These are phyloP conservation scores for Huso huso DNA, from an alignment of 2,797 vertebrate genomes.

Conservation along the genomic window DNA sequence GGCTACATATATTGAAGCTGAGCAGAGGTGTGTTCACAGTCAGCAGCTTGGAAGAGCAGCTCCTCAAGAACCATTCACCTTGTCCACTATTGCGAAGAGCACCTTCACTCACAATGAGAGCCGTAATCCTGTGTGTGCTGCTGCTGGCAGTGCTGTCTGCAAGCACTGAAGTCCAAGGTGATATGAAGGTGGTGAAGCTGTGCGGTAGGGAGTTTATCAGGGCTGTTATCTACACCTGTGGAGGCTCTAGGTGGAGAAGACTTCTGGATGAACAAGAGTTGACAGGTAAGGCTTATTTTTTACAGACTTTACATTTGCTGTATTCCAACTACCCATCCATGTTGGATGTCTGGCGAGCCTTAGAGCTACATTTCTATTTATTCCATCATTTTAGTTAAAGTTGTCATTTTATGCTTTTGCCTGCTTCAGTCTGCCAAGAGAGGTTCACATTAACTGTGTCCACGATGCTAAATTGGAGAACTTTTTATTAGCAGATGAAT, in stretches of 20 bases:
- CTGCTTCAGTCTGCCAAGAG: not conserved
- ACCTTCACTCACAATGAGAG: constrained; percentile 48
- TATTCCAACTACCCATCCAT: too few species aligned
- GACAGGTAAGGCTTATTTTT: constrained; percentile 39
- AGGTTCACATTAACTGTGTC: too few species aligned
- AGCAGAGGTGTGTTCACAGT: constrained; percentile 13
- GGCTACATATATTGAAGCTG: constrained; percentile 9
- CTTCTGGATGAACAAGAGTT: constrained; percentile 28
- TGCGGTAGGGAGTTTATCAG: constrained; percentile 54
- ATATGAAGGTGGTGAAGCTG: constrained; percentile 44
- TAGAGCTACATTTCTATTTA: not conserved
- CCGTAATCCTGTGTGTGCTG: constrained; percentile 28
- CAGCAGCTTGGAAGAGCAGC: constrained; percentile 13
- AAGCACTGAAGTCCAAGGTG: constrained; percentile 32
- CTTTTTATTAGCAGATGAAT: too few species aligned
- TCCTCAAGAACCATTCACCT: constrained; percentile 11
- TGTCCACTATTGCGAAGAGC: constrained; percentile 15
- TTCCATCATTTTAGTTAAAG: not conserved
- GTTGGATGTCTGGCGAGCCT: too few species aligned
- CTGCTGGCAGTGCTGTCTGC: constrained; percentile 34
- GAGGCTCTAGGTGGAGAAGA: constrained; percentile 61
- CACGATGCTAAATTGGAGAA: too few species aligned
- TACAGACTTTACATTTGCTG: too few species aligned
- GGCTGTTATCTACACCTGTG: constrained; percentile 57
- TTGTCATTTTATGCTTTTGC: not conserved